Evolutionary conservation across 2,113 vertebrate species (phyloP).

Genomic region (Nesoenas mayeri): DNA sequence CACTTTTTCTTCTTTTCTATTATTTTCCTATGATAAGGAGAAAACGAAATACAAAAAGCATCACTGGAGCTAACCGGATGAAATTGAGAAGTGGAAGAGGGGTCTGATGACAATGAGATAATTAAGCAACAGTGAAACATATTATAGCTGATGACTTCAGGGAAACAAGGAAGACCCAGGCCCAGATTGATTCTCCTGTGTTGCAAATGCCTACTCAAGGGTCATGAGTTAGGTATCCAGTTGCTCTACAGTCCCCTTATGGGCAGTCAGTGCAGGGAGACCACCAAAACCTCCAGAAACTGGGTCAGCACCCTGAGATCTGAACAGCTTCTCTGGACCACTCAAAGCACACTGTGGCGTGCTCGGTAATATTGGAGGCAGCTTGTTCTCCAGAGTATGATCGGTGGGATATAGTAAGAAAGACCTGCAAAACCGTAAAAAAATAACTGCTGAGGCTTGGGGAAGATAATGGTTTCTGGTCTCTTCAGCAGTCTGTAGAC

Average conservation of each 20-base stretch:
- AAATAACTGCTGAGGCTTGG: neutral
- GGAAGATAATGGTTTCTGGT: neutral
- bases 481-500: neutral
- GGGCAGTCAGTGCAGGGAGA: neutral
- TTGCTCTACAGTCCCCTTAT: neutral
- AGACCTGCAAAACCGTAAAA: neutral
- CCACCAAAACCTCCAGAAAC: neutral
- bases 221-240: neutral
- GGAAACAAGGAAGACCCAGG: neutral
- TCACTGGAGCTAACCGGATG: neutral
- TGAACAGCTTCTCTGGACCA: neutral
- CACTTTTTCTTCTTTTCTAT: neutral
- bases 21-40: too few species aligned
- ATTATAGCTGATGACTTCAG: neutral
- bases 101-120: neutral
- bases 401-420: neutral
- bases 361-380: neutral
- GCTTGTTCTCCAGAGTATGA: neutral
- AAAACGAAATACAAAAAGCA: neutral
- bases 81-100: neutral
- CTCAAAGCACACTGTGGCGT: fast-evolving
- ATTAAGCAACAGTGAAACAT: neutral
- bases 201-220: neutral
- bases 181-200: fast-evolving
- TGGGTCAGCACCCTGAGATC: neutral